Conservation (phyloP, 2,888 invertebrate genomes). For the Cerastis leucographa region DNA sequence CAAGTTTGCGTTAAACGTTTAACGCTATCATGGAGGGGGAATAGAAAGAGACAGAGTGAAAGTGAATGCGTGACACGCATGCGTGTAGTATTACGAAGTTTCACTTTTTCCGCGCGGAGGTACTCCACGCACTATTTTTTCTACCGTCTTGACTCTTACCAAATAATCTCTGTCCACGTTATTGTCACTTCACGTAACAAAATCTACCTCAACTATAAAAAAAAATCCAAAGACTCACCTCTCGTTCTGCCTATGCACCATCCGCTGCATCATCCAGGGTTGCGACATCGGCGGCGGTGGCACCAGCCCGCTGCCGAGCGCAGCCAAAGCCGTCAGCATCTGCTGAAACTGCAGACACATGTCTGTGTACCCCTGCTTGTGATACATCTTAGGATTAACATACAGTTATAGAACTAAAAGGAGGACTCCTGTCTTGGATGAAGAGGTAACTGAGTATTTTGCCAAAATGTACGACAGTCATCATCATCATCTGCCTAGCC, state of each 20-base stretch:
- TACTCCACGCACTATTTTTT: no score
- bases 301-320: conserved; percentile 91
- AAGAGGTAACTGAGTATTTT: no score
- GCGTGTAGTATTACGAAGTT: no score
- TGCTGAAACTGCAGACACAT: conserved; percentile 87
- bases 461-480: no score
- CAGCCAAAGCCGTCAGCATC: conserved; percentile 93
- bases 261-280: conserved; percentile 89
- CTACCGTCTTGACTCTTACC: neutral
- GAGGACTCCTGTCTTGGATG: no score
- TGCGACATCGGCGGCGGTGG: conserved; percentile 89
- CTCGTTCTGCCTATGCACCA: conserved; percentile 82
- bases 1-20: no score
- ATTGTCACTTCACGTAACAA: neutral
- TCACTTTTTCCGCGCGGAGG: no score
- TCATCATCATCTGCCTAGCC: no score
- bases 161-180: neutral
- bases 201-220: neutral
- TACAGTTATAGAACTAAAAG: neutral
- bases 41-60: no score
- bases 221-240: conserved; percentile 74
- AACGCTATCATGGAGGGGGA: no score
- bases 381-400: conserved; percentile 42
- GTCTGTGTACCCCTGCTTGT: conserved; percentile 68
- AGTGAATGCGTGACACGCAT: no score